These are phyloP conservation scores for Potamilus streckersoni DNA, from an alignment of 1,140 invertebrate species.

Conservation along the genomic window DNA sequence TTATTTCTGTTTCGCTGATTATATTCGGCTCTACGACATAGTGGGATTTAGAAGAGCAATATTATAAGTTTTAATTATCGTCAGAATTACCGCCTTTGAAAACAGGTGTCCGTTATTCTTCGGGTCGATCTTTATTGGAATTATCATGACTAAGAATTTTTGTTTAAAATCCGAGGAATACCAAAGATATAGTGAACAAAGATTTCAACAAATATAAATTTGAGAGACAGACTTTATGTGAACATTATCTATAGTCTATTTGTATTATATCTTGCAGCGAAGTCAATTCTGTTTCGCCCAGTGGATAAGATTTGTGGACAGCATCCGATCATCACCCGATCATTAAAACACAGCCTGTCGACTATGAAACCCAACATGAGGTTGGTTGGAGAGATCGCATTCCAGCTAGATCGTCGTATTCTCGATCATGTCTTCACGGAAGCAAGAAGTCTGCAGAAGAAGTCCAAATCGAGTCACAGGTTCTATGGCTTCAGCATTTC, in stretches of 20 bases:
- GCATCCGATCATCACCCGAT: conserved; percentile 5
- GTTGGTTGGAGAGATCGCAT: conserved; percentile 47
- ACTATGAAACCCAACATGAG: conserved; percentile 17
- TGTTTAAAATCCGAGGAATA: too few species aligned
- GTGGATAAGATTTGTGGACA: conserved; percentile 30
- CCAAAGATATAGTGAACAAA: too few species aligned
- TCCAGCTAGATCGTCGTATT: conserved; percentile 51
- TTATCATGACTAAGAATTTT: too few species aligned
- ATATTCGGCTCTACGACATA: too few species aligned
- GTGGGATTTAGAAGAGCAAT: too few species aligned
- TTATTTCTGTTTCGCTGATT: too few species aligned
- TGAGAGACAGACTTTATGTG: too few species aligned
- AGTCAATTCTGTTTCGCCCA: conserved; percentile 28
- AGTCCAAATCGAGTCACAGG: conserved; percentile 12
- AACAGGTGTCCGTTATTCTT: too few species aligned
- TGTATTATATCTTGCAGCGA: conserved; percentile 4
- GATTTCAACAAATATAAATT: too few species aligned
- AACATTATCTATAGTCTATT: neutral
- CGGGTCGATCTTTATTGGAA: too few species aligned
- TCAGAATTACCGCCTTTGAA: too few species aligned
- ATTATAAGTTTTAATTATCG: too few species aligned
- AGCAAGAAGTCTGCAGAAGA: neutral
- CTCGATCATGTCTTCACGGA: conserved; percentile 43
- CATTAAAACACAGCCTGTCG: conserved; percentile 1
- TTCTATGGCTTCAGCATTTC: conserved; percentile 53